These are phyloP conservation scores for Lochmaea capreae DNA, from an alignment of 2,888 invertebrate species.

Conservation along the genomic window DNA sequence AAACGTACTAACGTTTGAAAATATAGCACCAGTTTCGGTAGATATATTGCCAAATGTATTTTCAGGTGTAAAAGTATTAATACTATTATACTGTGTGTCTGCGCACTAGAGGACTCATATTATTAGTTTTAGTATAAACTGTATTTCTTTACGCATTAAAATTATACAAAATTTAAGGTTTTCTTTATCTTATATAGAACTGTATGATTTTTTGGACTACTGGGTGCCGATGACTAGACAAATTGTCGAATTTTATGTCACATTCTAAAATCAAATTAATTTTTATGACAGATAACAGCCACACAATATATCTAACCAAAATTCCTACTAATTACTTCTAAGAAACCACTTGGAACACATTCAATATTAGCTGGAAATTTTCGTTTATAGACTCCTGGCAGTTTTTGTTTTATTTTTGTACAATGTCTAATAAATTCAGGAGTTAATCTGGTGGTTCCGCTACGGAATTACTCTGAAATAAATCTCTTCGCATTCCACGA, in stretches of 20 bases:
- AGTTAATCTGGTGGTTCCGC: constrained; percentile 13
- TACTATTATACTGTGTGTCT: too few species aligned
- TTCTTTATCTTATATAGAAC: too few species aligned
- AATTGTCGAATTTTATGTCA: not conserved
- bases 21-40: too few species aligned
- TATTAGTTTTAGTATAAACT: too few species aligned
- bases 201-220: too few species aligned
- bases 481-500: constrained; percentile 11
- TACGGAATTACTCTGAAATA: not conserved
- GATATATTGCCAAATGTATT: too few species aligned
- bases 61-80: too few species aligned
- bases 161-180: too few species aligned
- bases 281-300: too few species aligned
- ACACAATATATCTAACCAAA: not conserved
- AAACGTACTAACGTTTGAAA: too few species aligned
- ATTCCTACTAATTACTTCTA: constrained; percentile 6
- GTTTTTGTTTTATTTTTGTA: constrained; percentile 10
- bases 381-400: not conserved
- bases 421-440: constrained; percentile 1
- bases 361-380: constrained; percentile 17
- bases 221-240: not conserved
- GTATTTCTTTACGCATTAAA: too few species aligned
- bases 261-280: not conserved
- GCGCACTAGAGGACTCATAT: too few species aligned
- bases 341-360: constrained; percentile 17